phyloP scores from a whole-genome alignment of 2,888 invertebrate genomes.

The Eupithecia inturbata region DNA sequence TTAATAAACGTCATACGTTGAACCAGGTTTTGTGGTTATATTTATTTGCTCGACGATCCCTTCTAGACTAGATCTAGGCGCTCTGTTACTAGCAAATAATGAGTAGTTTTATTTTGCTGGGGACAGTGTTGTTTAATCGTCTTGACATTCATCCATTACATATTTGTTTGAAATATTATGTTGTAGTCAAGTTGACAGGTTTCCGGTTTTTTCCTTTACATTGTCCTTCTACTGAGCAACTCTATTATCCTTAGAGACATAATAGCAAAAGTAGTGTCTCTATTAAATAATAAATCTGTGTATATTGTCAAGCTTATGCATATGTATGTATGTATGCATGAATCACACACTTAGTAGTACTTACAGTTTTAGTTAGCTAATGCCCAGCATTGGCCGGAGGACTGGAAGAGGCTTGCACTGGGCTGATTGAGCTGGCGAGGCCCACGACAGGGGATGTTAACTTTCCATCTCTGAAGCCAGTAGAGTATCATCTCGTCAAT shows the following conservation, averaged over 20 bases:
- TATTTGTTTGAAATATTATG: too few species aligned
- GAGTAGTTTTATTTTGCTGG: background rate
- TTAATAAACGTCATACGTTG: slow-evolving; percentile 3
- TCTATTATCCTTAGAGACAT: background rate
- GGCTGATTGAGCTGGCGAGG: too few species aligned
- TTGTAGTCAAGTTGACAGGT: background rate
- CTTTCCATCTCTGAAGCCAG: background rate
- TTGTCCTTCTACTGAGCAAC: background rate
- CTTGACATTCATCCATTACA: too few species aligned
- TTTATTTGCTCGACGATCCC: background rate
- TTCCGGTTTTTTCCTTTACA: background rate
- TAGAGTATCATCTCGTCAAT: background rate
- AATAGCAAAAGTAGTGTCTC: background rate
- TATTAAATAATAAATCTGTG: too few species aligned
- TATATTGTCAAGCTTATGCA: too few species aligned
- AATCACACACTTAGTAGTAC: too few species aligned
- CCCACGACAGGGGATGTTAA: too few species aligned
- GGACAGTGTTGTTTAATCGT: background rate
- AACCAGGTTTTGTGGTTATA: background rate
- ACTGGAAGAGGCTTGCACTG: too few species aligned
- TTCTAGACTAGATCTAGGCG: background rate
- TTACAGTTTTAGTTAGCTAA: too few species aligned
- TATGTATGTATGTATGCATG: too few species aligned
- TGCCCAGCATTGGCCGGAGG: too few species aligned
- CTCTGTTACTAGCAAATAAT: background rate